Evolutionary conservation across 2,113 vertebrate genomes (phyloP), one percentile per base, ranked within the genome.

Genomic region (Lepus europaeus): DNA sequence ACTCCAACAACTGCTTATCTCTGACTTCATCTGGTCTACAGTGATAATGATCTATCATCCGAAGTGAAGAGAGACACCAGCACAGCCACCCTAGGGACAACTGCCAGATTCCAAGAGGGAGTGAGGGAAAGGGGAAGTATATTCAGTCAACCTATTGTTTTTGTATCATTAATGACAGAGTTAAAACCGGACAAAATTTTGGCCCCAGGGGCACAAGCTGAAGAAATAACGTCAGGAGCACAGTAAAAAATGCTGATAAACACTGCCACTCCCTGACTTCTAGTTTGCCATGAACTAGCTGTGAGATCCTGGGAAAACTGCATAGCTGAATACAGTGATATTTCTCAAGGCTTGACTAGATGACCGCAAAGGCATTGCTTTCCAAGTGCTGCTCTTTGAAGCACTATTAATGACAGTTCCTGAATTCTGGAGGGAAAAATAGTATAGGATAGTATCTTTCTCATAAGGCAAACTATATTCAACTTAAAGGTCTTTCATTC

Each of bases 181-280:
- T 45, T 84, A 64, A 81, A 85, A 11, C n/a, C 69, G n/a, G 56
- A 69, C 49, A 87, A 94, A 88, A 81, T 80, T 59, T 94, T 66
- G 68, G 73, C 49, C 61, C 6, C 1, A 76, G 61, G 68, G 22
- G 56, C 56, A 69, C 36, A 77, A 49, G 49, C 72, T 39, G 27
- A 87, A 89, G 74, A 82, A 96, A 82, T 63, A 91, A 56, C 0
- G 0, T 3, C 76, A 61, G 36, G 39, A 56, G 33, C n/a, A 86
- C 29, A 77, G 49, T 91, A 93, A 12, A 29, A 85, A 93, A 76
- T 59, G 80, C 64, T 61, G 74, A 87, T 92, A 89, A 83, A 77
- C 13, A 91, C 2, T 25, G 23, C 68, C 25, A 49, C 53, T 74
- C 27, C 53, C 45, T 87, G 93, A 94, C 51, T 45, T 84, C 69